Evolutionary conservation across 2,888 invertebrate species (phyloP), one percentile per base, ranked within the genome.

Genomic region (Abrostola tripartita): DNA sequence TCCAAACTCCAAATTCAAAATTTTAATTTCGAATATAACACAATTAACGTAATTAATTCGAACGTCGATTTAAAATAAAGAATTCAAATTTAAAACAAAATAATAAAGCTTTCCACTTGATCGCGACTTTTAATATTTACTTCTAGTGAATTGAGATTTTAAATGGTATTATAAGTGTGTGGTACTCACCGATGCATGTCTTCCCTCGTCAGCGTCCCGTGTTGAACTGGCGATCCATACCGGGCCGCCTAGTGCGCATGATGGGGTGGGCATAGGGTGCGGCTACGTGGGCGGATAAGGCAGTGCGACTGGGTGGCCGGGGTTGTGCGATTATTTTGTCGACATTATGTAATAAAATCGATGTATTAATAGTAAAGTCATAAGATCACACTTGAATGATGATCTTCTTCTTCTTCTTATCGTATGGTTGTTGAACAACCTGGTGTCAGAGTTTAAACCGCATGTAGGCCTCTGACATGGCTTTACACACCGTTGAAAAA

Each of bases 221-320:
- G 71, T 70, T 44, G 62, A 64, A 88, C 89, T 88, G 81, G 47
- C 87, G 87, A 88, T 88, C 89, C 55, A 88, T 88, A 88, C 81
- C 35, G 44, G 41, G 76, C 63, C 61, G 53, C 69, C 73, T 79
- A 87, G 35, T 92, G 92, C 92, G 92, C 92, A 91, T 90, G 92
- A 76, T 85, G 85, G 78, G 82, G 79, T 82, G 81, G 75, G 63
- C 65, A 37, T 59, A 76, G 81, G 86, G 70, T 38, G 80, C 38
- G 73, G 75, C 42, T 62, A 81, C 14, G 72, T 42, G 73, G 74
- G 71, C 38, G 71, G 63, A 38, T 66, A 73, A 70, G 63, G 65
- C 55, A 8, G 37, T 70, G 74, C 77, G 74, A 74, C 52, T 67
- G 37, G 0, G 24, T 52, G 7, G 0, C 5, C 0, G 42, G 11